Percentiles rank a stretch among this genome's conserved stretches.
phyloP scores from a whole-genome alignment of 2,113 vertebrate genomes.

The Urocolius indicus region DNA sequence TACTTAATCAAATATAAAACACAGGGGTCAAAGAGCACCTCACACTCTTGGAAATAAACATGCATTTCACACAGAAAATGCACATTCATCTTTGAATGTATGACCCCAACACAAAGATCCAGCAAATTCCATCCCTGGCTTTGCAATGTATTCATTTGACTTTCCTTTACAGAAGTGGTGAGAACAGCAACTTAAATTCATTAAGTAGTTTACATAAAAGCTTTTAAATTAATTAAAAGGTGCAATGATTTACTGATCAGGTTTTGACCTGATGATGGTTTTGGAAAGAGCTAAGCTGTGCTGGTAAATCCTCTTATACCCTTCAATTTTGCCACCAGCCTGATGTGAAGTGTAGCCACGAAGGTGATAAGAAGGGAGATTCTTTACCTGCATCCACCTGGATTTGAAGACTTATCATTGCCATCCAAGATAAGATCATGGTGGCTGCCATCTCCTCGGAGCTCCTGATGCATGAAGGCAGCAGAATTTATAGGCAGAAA shows the following conservation, averaged over 20 bases:
- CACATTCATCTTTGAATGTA: neutral
- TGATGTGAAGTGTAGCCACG: neutral
- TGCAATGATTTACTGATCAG: neutral
- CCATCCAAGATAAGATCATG: conserved; percentile 22
- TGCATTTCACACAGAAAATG: neutral
- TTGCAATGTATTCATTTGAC: neutral
- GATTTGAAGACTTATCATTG: neutral
- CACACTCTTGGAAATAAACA: neutral
- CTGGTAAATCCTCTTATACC: neutral
- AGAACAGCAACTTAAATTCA: neutral
- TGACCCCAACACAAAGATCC: neutral
- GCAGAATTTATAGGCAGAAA: conserved; percentile 29
- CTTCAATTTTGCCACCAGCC: neutral
- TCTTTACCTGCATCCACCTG: conserved; percentile 40
- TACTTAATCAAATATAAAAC: neutral
- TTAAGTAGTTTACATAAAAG: neutral
- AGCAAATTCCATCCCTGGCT: neutral
- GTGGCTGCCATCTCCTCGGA: neutral
- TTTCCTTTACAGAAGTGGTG: neutral
- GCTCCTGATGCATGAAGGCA: neutral
- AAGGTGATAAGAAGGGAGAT: neutral
- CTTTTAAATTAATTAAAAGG: neutral
- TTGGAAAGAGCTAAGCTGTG: neutral
- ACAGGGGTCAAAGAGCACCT: accelerated
- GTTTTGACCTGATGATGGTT: neutral